A percentile compares a stretch with the other conserved stretches of the same genome.
phyloP scores from a whole-genome alignment of 2,113 vertebrate genomes.

The Catharus bicknelli region DNA sequence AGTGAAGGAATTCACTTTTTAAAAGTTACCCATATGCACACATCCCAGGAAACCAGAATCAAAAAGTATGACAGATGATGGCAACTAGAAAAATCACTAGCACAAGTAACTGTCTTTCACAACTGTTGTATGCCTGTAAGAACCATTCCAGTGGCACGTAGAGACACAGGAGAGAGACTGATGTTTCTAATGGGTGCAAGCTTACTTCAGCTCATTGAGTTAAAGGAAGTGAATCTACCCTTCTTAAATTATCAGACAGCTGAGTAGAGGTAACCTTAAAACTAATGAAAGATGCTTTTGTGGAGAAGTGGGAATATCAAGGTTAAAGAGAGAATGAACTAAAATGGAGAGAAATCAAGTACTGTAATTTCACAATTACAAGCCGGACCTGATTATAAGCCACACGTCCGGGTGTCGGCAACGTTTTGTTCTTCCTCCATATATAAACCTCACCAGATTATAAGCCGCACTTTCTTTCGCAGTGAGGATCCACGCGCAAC shows the following conservation, averaged over 20 bases:
- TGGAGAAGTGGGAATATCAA: neutral
- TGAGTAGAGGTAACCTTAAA: neutral
- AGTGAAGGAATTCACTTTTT: neutral
- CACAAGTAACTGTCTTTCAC: accelerated
- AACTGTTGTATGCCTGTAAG: neutral
- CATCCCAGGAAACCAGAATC: neutral
- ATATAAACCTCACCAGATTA: too few species aligned
- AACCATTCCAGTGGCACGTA: accelerated
- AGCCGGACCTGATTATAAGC: too few species aligned
- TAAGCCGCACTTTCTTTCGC: too few species aligned
- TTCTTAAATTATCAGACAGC: neutral
- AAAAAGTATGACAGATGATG: neutral
- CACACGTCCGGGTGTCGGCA: too few species aligned
- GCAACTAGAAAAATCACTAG: neutral
- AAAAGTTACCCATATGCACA: neutral
- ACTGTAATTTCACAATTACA: too few species aligned
- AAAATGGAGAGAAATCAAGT: neutral
- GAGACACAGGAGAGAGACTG: neutral
- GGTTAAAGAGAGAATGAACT: neutral
- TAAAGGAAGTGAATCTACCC: neutral
- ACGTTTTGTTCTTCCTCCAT: too few species aligned
- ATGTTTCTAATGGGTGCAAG: neutral
- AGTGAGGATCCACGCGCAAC: too few species aligned
- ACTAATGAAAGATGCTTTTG: neutral
- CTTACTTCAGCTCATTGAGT: neutral